Conservation (phyloP, 2,113 vertebrate genomes). For the Neogobius melanostomus region DNA sequence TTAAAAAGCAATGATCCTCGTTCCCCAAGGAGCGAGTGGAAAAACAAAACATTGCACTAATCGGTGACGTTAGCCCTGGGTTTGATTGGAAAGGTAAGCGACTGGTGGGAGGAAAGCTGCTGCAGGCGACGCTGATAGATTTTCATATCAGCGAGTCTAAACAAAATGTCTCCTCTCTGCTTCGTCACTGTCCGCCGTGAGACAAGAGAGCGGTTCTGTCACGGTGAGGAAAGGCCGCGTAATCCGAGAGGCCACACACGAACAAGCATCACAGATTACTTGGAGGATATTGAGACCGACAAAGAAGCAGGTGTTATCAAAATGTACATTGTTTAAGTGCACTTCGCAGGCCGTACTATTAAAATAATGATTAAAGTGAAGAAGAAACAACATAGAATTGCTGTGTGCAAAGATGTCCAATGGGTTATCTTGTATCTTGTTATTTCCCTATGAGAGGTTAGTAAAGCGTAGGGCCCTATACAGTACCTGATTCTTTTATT, state of each 20-base stretch:
- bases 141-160: constrained; percentile 4
- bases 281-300: neutral
- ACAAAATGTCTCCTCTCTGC: constrained; percentile 2
- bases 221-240: neutral
- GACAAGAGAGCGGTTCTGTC: neutral
- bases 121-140: neutral
- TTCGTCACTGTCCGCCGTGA: neutral
- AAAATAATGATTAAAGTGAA: too few species aligned
- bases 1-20: neutral
- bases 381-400: too few species aligned
- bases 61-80: neutral
- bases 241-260: neutral
- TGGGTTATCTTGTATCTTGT: too few species aligned
- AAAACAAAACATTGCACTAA: neutral
- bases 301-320: neutral
- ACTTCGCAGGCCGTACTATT: too few species aligned
- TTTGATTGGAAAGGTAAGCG: constrained; percentile 8
- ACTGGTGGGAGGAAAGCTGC: neutral
- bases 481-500: too few species aligned
- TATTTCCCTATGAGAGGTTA: too few species aligned
- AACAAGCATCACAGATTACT: neutral
- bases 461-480: too few species aligned
- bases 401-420: too few species aligned
- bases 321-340: too few species aligned
- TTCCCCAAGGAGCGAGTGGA: constrained; percentile 4